Conservation (phyloP, 2,797 vertebrate genomes). For the Takifugu ocellatus region DNA sequence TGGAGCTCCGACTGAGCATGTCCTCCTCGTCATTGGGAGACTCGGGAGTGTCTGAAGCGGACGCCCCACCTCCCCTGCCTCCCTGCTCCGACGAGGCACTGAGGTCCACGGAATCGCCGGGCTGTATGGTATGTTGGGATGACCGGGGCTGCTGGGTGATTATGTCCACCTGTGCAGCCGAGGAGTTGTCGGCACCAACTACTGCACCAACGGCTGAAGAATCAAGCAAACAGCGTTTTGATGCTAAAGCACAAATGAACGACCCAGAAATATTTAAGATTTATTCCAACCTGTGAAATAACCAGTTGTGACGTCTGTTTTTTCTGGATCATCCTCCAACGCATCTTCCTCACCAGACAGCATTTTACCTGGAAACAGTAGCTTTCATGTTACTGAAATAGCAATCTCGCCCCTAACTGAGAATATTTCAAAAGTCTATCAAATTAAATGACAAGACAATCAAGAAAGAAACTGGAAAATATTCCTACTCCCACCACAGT, state of each 20-base stretch:
- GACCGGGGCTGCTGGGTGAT: constrained; percentile 95
- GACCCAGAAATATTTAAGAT: no score
- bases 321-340: constrained; percentile 92
- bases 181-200: constrained; percentile 77
- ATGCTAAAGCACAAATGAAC: no score
- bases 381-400: constrained; percentile 13
- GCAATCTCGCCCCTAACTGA: constrained; percentile 10
- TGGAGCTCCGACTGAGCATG: constrained; percentile 88
- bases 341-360: constrained; percentile 89
- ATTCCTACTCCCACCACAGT: constrained; percentile 9
- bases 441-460: not conserved
- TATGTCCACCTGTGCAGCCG: constrained; percentile 83
- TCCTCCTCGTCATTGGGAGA: constrained; percentile 84
- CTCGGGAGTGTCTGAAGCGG: constrained; percentile 69
- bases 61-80: constrained; percentile 64
- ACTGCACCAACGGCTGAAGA: constrained; percentile 45
- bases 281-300: constrained; percentile 81
- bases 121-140: constrained; percentile 89
- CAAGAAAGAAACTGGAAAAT: constrained; percentile 6
- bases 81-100: constrained; percentile 80
- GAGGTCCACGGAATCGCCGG: constrained; percentile 86
- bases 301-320: constrained; percentile 81
- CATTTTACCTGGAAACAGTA: constrained; percentile 81
- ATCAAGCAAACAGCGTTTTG: no score
- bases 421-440: not conserved